Percentiles rank a stretch among this genome's conserved stretches.
phyloP scores from a whole-genome alignment of 2,113 vertebrate genomes.

The Porphyrio hochstetteri region DNA sequence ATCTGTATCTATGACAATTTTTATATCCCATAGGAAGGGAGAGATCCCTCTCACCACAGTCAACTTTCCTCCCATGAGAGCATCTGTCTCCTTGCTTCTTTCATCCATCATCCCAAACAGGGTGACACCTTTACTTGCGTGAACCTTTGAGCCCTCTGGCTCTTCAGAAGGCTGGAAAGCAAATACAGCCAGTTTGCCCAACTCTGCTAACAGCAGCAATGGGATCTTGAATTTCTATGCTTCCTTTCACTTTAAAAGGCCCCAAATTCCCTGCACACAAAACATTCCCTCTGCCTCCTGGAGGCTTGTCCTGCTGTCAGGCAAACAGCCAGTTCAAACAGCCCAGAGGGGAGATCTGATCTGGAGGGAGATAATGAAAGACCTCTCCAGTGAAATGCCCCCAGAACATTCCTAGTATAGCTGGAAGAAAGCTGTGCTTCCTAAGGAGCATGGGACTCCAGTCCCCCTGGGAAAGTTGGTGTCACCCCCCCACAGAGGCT shows the following conservation, averaged over 20 bases:
- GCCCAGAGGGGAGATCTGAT: background rate
- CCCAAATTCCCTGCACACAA: background rate
- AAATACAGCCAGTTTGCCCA: background rate
- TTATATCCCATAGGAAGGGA: background rate
- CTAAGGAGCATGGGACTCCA: rapidly evolving
- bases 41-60: background rate
- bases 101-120: background rate
- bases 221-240: background rate
- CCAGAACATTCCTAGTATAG: background rate
- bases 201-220: background rate
- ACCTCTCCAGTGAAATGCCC: background rate
- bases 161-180: background rate
- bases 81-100: background rate
- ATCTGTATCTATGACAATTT: background rate
- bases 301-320: background rate
- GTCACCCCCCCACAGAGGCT: background rate
- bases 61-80: background rate
- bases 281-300: background rate
- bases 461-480: background rate
- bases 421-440: background rate
- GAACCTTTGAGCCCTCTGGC: background rate
- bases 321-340: slow-evolving; percentile 22
- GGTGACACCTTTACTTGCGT: rapidly evolving
- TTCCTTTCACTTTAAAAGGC: background rate
- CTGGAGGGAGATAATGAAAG: background rate